A percentile compares a stretch with the other conserved stretches of the same genome.
These are phyloP conservation scores for Coreoperca whiteheadi DNA, from an alignment of 2,113 vertebrate genomes.

Conservation along the genomic window DNA sequence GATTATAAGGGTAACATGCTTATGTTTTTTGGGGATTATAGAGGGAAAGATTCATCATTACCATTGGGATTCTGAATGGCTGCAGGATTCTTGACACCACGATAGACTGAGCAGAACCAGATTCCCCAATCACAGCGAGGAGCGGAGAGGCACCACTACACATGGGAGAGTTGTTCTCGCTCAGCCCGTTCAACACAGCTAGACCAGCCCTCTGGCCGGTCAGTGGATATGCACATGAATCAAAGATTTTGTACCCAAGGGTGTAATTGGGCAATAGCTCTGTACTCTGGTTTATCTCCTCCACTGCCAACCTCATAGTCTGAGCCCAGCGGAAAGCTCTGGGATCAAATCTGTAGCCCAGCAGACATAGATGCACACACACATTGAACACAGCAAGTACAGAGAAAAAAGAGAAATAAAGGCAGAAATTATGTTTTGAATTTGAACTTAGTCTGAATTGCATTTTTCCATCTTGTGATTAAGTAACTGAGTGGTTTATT, in stretches of 20 bases:
- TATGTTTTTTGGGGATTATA: neutral
- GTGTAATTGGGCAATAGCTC: constrained; percentile 77
- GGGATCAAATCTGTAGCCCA: constrained; percentile 79
- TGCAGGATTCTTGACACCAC: constrained; percentile 83
- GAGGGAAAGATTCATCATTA: constrained; percentile 24
- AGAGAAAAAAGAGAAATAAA: neutral
- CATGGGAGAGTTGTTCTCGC: constrained; percentile 47
- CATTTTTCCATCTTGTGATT: neutral
- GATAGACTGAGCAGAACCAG: constrained; percentile 83
- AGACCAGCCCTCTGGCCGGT: constrained; percentile 80
- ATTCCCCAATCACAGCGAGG: constrained; percentile 81
- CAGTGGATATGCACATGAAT: constrained; percentile 84
- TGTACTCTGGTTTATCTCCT: constrained; percentile 81
- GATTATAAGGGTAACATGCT: neutral
- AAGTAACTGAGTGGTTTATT: neutral
- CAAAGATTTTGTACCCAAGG: constrained; percentile 84
- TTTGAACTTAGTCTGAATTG: neutral
- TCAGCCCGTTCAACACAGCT: constrained; percentile 74
- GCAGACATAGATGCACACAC: neutral
- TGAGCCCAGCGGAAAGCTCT: constrained; percentile 84
- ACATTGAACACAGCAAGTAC: neutral
- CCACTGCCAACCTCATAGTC: constrained; percentile 82
- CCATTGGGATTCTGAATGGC: constrained; percentile 84
- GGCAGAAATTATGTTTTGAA: neutral
- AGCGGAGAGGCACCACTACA: constrained; percentile 72